Evolutionary conservation across 2,888 invertebrate species (phyloP).

Genomic region (Seira musarum): DNA sequence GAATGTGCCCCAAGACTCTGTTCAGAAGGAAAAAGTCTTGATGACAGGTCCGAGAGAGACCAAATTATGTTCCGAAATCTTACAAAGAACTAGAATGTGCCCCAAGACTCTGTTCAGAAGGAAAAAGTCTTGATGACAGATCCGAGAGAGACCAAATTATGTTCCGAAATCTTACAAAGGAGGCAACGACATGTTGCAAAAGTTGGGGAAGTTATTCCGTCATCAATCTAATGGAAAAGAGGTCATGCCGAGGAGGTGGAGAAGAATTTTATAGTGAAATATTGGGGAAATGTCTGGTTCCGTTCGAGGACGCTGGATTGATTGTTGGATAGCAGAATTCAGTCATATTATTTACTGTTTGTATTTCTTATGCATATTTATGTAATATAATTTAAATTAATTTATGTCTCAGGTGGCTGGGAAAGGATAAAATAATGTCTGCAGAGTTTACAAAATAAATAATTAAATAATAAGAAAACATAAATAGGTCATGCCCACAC

Average conservation of each 20-base stretch:
- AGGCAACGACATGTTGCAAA: neutral
- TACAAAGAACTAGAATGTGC: slow-evolving; percentile 1
- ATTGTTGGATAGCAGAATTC: too few relatives aligned
- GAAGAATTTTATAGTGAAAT: neutral
- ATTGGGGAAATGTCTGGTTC: neutral
- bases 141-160: too few relatives aligned
- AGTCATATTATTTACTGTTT: too few relatives aligned
- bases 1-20: neutral
- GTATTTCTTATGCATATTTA: too few relatives aligned
- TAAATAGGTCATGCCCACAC: too few relatives aligned
- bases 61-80: too few relatives aligned
- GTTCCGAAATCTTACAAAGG: neutral
- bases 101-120: neutral
- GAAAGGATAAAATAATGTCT: too few relatives aligned
- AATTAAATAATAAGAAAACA: too few relatives aligned
- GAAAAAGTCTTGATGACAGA: neutral
- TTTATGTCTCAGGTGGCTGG: too few relatives aligned
- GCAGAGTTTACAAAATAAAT: too few relatives aligned
- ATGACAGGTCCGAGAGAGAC: neutral
- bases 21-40: neutral
- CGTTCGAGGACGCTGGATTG: too few relatives aligned
- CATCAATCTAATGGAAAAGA: neutral
- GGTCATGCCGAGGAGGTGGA: neutral
- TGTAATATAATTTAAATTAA: too few relatives aligned
- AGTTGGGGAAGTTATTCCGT: neutral